Evolutionary conservation across 2,888 invertebrate species (phyloP).

Genomic region (Rhopalosiphum nymphaeae): DNA sequence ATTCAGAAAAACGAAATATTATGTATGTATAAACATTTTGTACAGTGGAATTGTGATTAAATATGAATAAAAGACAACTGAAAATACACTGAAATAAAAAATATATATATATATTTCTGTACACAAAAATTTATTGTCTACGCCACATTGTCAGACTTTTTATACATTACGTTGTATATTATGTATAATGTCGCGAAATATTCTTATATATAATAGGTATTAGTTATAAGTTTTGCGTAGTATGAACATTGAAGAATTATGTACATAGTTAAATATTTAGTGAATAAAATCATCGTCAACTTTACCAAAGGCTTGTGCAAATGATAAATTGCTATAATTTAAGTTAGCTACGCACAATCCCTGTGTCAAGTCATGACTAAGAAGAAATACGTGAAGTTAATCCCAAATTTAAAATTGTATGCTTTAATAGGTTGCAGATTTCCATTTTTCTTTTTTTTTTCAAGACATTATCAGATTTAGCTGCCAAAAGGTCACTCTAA

Average conservation of each 20-base stretch:
- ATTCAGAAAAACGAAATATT: slow-evolving; percentile 3
- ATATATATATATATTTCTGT: not conserved
- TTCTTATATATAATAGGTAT: not conserved
- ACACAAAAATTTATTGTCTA: not conserved
- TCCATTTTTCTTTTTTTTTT: not conserved
- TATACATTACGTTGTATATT: not conserved
- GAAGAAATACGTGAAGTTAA: not conserved
- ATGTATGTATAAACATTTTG: not conserved
- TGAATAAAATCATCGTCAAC: not conserved
- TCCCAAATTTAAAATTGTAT: not conserved
- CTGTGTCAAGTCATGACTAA: not conserved
- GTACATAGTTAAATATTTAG: not conserved
- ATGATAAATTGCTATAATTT: not conserved
- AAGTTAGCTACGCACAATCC: not conserved
- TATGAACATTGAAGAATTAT: not conserved
- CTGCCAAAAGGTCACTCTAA: not conserved
- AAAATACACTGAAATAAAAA: not conserved
- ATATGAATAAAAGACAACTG: slow-evolving; percentile 39
- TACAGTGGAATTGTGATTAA: slow-evolving; percentile 20
- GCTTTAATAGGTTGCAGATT: not conserved
- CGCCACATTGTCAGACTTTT: not conserved
- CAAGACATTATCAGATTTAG: not conserved
- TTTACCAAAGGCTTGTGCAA: not conserved
- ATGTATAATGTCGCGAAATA: not conserved
- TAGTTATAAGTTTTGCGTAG: not conserved